Base-by-base conservation (phyloP, 2,113 vertebrate species). In the Zosterops lateralis region DNA sequence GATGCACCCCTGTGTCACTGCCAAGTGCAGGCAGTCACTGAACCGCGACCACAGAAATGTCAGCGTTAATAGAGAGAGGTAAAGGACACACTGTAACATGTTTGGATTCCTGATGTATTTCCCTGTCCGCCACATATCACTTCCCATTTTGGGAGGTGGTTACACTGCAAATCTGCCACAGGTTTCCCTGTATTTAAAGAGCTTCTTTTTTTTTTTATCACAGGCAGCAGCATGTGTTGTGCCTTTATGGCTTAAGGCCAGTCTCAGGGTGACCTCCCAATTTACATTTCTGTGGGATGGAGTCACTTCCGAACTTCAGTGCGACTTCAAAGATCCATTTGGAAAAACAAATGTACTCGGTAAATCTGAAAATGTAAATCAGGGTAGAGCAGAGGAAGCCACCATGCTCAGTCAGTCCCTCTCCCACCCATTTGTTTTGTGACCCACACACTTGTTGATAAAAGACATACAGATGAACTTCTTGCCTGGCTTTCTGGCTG, bases 211-310 rank as follows among this genome's bases (percentile, higher is more conserved):
- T 50, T 47, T 47, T 48, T 48, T 50, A 67, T 68, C 83, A 54
- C 45, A 62, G 66, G 77, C 70, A 58, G 58, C 83, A 90, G 82
- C 32, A 18, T 61, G 44, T 82, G 65, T 57, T 76, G 51, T 82
- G 79, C 85, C 70, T 82, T 87, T 29, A 17, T 89, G 84, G 83
- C 90, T 92, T 61, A 34, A 61, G 81, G 77, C 76, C 74, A 62
- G 84, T 66, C 85, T 90, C 72, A 81, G 60, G 77, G 61, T 22
- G 13, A 74, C 83, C 61, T 94, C 62, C 56, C 77, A 66, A 17
- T 87, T 95, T 92, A 51, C 90, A 89, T 95, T 92, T 92, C 86
- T 88, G 80, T 76, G 82, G 83, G 80, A 84, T 92, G 79, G 83
- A 84, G 83, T 93, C 73, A 85, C 70, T 95, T 94, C 94, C 14